Evolutionary conservation across 2,113 vertebrate genomes (phyloP).

Genomic region (Quiscalus mexicanus): DNA sequence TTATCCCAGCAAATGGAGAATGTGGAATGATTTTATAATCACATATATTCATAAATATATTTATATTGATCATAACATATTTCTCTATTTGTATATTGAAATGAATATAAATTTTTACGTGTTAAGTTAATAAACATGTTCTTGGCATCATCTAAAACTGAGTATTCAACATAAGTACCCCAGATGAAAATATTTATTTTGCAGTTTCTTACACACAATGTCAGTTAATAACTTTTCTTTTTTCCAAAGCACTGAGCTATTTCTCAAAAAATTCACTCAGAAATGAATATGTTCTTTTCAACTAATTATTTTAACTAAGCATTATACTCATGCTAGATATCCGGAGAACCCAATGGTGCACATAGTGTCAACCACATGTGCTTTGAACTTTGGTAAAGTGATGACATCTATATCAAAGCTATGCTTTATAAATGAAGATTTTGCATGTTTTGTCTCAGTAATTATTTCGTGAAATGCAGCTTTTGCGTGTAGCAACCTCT

Average conservation of each 20-base stretch:
- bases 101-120: not conserved
- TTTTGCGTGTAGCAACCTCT: not conserved
- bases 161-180: not conserved
- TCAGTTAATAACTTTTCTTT: not conserved
- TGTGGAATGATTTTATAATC: not conserved
- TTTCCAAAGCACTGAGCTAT: not conserved
- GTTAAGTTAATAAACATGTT: not conserved
- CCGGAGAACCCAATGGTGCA: not conserved
- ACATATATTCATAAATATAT: not conserved
- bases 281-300: not conserved
- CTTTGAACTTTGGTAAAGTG: not conserved
- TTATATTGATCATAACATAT: not conserved
- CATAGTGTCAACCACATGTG: not conserved
- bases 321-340: not conserved
- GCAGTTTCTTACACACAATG: not conserved
- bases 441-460: not conserved
- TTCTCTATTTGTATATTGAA: not conserved
- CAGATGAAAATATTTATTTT: not conserved
- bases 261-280: not conserved
- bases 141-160: not conserved
- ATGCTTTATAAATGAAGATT: not conserved
- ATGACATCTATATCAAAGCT: not conserved
- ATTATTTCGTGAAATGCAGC: not conserved
- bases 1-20: not conserved
- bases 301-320: not conserved